These are phyloP conservation scores for Danaus melanippus DNA, from an alignment of 1,140 invertebrate species.

Conservation along the genomic window DNA sequence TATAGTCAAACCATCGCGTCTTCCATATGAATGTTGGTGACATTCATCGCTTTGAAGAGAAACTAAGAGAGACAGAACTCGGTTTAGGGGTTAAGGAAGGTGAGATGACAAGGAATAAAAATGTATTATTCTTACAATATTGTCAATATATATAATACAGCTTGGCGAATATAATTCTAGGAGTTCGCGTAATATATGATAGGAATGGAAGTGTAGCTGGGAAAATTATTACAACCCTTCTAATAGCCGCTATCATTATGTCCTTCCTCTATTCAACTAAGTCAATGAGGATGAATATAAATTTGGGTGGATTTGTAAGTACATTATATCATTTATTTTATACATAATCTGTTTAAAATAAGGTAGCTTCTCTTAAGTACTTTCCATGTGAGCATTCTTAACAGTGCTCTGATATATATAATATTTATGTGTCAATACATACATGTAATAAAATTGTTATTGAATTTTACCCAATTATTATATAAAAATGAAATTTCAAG, in stretches of 20 bases:
- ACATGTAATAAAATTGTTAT: no score
- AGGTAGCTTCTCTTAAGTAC: no score
- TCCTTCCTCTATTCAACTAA: slow-evolving; percentile 79
- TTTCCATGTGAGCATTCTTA: no score
- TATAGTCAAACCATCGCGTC: slow-evolving; percentile 75
- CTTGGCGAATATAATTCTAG: slow-evolving; percentile 53
- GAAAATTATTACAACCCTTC: slow-evolving; percentile 79
- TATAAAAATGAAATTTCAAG: no score
- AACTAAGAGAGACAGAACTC: slow-evolving; percentile 86
- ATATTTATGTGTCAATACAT: no score
- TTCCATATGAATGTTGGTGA: slow-evolving; percentile 90
- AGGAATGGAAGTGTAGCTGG: slow-evolving; percentile 81
- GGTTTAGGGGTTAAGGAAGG: slow-evolving; percentile 84
- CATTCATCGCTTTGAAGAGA: slow-evolving; percentile 88
- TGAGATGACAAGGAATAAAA: slow-evolving; percentile 21
- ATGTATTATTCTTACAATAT: no score
- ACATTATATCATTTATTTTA: not conserved
- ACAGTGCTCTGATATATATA: no score
- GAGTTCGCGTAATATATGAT: slow-evolving; percentile 88
- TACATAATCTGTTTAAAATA: no score
- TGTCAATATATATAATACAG: no score
- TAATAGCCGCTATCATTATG: slow-evolving; percentile 78
- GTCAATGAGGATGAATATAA: slow-evolving; percentile 78
- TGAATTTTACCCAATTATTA: no score
- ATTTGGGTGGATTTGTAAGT: slow-evolving; percentile 84